phyloP scores from a whole-genome alignment of 2,888 invertebrate genomes.

The Cephus runcator region DNA sequence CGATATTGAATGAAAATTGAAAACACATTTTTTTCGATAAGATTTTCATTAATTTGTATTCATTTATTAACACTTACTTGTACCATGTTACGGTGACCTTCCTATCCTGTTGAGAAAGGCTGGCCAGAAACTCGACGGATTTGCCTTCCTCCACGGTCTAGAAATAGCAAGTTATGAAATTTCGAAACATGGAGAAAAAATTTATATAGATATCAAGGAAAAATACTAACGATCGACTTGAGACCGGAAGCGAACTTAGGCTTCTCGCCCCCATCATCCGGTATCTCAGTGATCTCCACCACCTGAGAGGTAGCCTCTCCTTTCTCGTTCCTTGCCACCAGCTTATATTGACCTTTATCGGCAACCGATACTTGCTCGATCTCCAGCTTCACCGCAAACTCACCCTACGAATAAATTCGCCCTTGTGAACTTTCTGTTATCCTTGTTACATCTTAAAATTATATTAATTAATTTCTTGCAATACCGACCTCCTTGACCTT shows the following conservation, averaged over 20 bases:
- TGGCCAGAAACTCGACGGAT: slow-evolving; percentile 81
- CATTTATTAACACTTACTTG: slow-evolving; percentile 69
- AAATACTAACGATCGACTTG: slow-evolving; percentile 75
- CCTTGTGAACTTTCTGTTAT: background rate
- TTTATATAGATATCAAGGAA: slow-evolving; percentile 2
- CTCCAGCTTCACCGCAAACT: slow-evolving; percentile 90
- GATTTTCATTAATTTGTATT: background rate
- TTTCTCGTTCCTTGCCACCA: slow-evolving; percentile 92
- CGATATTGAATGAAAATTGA: background rate
- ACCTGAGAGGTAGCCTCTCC: slow-evolving; percentile 91
- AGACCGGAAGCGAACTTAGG: slow-evolving; percentile 84
- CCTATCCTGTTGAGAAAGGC: slow-evolving; percentile 80
- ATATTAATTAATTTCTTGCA: background rate
- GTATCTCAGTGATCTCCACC: slow-evolving; percentile 87
- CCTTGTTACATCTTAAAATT: background rate
- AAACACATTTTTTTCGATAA: background rate
- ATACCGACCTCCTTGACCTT: slow-evolving; percentile 79
- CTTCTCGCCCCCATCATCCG: slow-evolving; percentile 80
- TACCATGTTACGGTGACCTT: slow-evolving; percentile 88
- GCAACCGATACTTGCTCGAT: slow-evolving; percentile 83
- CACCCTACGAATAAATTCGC: slow-evolving; percentile 71
- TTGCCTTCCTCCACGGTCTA: slow-evolving; percentile 78
- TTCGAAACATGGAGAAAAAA: slow-evolving; percentile 16
- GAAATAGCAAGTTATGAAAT: slow-evolving; percentile 61
- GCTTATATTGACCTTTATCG: slow-evolving; percentile 90